A percentile compares a stretch with the other conserved stretches of the same genome.
Evolutionary conservation across 2,888 invertebrate species (phyloP).

Genomic region (Anthrax anthrax): DNA sequence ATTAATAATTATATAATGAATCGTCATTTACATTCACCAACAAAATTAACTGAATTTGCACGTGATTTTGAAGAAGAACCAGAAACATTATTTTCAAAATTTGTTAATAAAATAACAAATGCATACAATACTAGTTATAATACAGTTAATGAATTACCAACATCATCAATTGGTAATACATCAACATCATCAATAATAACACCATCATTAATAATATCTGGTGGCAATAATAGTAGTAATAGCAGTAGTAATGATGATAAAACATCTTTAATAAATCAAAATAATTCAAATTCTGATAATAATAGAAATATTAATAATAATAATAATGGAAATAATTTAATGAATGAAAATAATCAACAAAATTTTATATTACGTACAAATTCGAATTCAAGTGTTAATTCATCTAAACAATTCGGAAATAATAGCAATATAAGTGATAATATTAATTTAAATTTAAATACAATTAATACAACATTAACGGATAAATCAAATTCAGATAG

Average conservation of each 20-base stretch:
- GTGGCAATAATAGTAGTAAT: not conserved
- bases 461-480: not conserved
- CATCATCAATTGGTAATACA: not conserved
- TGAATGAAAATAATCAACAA: not conserved
- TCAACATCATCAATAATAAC: not conserved
- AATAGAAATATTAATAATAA: not conserved
- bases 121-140: constrained; percentile 34
- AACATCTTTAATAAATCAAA: too few relatives aligned
- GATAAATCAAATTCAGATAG: constrained; percentile 6
- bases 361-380: constrained; percentile 6
- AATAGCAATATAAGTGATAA: not conserved
- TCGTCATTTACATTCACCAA: constrained; percentile 46
- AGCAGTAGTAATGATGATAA: too few relatives aligned
- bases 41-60: constrained; percentile 63
- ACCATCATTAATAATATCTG: not conserved
- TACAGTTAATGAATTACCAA: constrained; percentile 28
- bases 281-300: not conserved
- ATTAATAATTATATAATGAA: constrained; percentile 31
- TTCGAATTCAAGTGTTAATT: constrained; percentile 11
- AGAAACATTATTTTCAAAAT: constrained; percentile 30
- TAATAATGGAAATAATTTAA: not conserved
- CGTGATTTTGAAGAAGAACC: constrained; percentile 36
- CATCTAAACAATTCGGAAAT: not conserved
- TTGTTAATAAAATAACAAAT: constrained; percentile 34
- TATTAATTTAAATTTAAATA: not conserved